phyloP scores from a whole-genome alignment of 2,888 invertebrate species.

The Imbricaverruca yamaguchii region DNA sequence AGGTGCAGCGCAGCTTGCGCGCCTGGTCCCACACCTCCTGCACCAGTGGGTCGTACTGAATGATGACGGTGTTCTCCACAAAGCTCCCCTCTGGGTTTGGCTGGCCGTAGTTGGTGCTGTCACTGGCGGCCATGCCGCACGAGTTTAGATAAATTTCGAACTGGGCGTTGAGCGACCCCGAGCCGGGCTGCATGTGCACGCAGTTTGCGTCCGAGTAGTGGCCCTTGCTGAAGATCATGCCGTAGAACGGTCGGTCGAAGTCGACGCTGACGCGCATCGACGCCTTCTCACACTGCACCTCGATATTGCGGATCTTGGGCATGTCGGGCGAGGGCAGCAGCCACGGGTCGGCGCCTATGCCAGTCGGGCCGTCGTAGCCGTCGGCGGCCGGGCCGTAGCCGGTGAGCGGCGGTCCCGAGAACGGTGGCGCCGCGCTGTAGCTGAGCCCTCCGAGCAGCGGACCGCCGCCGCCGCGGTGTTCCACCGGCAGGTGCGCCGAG shows the following conservation, averaged over 20 bases:
- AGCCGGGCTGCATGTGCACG: constrained; percentile 82
- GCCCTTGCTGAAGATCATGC: constrained; percentile 90
- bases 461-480: constrained; percentile 31
- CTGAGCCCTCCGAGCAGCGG: background rate
- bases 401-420: background rate
- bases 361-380: no score
- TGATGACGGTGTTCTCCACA: constrained; percentile 86
- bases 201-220: constrained; percentile 63
- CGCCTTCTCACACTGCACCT: constrained; percentile 92
- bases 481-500: constrained; percentile 33
- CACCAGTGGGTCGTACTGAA: constrained; percentile 86
- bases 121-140: constrained; percentile 87
- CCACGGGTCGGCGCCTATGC: constrained; percentile 66
- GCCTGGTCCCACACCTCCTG: constrained; percentile 73
- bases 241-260: constrained; percentile 89
- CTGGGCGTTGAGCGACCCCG: constrained; percentile 81
- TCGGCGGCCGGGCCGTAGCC: constrained; percentile 9
- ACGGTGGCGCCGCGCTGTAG: background rate
- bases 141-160: constrained; percentile 89
- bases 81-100: constrained; percentile 87
- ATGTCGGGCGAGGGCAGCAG: constrained; percentile 73
- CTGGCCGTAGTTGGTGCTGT: constrained; percentile 61
- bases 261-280: constrained; percentile 92
- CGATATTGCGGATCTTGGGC: constrained; percentile 77
- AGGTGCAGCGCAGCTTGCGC: constrained; percentile 81